phyloP scores from a whole-genome alignment of 2,113 vertebrate species.

The Scalopus aquaticus region DNA sequence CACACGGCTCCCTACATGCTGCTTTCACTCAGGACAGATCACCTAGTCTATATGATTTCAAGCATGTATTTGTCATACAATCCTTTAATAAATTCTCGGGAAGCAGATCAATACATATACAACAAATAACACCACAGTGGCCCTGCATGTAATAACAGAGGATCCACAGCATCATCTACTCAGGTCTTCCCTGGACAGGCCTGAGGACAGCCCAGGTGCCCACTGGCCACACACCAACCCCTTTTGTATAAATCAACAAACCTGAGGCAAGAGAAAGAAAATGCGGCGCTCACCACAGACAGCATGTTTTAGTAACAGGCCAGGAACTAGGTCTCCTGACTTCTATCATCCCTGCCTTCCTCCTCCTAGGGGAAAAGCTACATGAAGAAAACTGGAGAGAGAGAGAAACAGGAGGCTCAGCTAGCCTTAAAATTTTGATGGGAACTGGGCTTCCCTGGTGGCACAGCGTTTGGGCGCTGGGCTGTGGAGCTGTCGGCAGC shows the following conservation, averaged over 20 bases:
- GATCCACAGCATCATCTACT: background rate
- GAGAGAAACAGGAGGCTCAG: slow-evolving; percentile 18
- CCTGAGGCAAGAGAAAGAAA: background rate
- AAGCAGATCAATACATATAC: background rate
- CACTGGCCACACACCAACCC: background rate
- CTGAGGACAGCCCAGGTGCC: background rate
- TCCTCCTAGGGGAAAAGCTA: background rate
- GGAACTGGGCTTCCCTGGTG: no score
- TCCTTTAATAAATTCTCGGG: slow-evolving; percentile 29
- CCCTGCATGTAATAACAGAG: background rate
- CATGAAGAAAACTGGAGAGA: background rate
- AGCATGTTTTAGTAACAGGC: background rate
- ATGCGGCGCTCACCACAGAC: background rate
- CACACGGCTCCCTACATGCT: background rate
- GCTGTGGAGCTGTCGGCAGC: no score
- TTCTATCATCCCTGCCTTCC: background rate
- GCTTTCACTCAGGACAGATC: background rate
- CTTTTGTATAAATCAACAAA: slow-evolving; percentile 42
- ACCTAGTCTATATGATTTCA: background rate
- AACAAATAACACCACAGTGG: slow-evolving; percentile 24
- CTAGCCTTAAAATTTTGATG: slow-evolving; percentile 44
- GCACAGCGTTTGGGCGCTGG: no score
- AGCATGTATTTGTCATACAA: slow-evolving; percentile 14
- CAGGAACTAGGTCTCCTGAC: slow-evolving; percentile 3
- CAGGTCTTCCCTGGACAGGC: background rate